phyloP scores from a whole-genome alignment of 1,140 invertebrate species.

The Drosophila trapezifrons region DNA sequence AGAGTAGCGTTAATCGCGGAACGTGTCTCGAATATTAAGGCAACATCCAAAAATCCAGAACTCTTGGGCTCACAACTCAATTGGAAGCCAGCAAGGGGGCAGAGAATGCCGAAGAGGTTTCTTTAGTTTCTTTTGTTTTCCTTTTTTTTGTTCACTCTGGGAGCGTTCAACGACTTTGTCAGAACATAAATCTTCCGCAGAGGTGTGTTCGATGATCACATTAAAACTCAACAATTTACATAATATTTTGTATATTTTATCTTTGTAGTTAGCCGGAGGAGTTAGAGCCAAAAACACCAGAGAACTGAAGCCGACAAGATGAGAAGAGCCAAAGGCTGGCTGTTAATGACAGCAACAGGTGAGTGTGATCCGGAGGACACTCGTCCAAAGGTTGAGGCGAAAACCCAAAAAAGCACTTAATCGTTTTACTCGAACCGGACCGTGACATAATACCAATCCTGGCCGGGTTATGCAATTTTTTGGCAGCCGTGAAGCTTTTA shows the following conservation, averaged over 20 bases:
- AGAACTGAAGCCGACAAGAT: slow-evolving; percentile 57
- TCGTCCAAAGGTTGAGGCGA: neutral
- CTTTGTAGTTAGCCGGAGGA: slow-evolving; percentile 46
- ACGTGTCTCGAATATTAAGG: slow-evolving; percentile 20
- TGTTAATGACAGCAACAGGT: slow-evolving; percentile 72
- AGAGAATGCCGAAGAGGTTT: slow-evolving; percentile 9
- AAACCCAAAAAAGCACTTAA: slow-evolving; percentile 28
- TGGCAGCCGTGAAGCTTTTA: slow-evolving; percentile 18
- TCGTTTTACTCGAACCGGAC: slow-evolving; percentile 9
- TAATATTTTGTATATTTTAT: slow-evolving; percentile 41
- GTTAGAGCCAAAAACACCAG: slow-evolving; percentile 27
- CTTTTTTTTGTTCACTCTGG: slow-evolving; percentile 7
- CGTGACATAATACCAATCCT: slow-evolving; percentile 48
- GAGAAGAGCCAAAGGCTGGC: slow-evolving; percentile 77
- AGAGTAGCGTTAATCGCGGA: slow-evolving; percentile 39
- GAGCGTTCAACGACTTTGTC: slow-evolving; percentile 58
- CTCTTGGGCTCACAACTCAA: slow-evolving; percentile 25
- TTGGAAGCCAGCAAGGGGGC: neutral
- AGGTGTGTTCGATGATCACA: slow-evolving; percentile 24
- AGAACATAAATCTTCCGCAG: slow-evolving; percentile 42
- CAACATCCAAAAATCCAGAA: slow-evolving; percentile 17
- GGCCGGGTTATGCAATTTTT: slow-evolving; percentile 42
- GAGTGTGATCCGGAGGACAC: slow-evolving; percentile 50
- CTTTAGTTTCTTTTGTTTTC: slow-evolving; percentile 10
- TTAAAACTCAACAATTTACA: slow-evolving; percentile 26